Base-by-base conservation (phyloP, 2,113 vertebrate genomes). In the Scopus umbretta region DNA sequence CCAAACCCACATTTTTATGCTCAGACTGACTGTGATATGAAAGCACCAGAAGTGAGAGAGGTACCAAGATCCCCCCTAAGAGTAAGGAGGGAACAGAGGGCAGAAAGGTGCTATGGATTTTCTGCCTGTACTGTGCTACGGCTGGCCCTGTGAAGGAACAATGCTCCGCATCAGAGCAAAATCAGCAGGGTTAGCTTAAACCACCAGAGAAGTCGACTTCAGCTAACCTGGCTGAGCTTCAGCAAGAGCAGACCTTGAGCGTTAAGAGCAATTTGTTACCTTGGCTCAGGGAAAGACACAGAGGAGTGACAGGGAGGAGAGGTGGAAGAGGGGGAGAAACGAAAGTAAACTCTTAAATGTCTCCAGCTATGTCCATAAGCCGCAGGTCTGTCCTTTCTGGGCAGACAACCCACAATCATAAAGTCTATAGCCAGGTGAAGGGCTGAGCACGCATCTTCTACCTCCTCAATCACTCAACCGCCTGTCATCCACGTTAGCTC, bases 131-230 rank as follows among this genome's bases (percentile, higher is more conserved):
- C 36, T 13, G 2, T 36, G 8, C 40, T n/a, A 23, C 0, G 0
- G n/a, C 32, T 45, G 67, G 23, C 16, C 30, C 16, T 0, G 1
- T 8, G 36, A 49, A 73, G 14, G 45, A 55, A 66, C 0, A 0
- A 43, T 9, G 30, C 25, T 67, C 52, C 74, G 8, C n/a, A 56
- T 29, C 63, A 55, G 22, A 55, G 42, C 17, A 83, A 58, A 66
- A 89, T 10, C 61, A 85, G 40, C 47, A 75, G 27, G 13, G 21
- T 75, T 87, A 55, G 52, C 15, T 91, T 56, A 52, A 84, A 84
- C 36, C 49, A 36, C 26, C 43, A 45, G 18, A 45, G 34, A 75
- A 63, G 19, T 22, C 0, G 0, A 65, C 61, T 81, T 78, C 82
- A 61, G 21, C 68, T 79, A 26, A 70, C 73, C 58, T 80, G 89